These are phyloP conservation scores for Poeciliopsis gracilis DNA, from an alignment of 2,797 vertebrate species.

Conservation along the genomic window DNA sequence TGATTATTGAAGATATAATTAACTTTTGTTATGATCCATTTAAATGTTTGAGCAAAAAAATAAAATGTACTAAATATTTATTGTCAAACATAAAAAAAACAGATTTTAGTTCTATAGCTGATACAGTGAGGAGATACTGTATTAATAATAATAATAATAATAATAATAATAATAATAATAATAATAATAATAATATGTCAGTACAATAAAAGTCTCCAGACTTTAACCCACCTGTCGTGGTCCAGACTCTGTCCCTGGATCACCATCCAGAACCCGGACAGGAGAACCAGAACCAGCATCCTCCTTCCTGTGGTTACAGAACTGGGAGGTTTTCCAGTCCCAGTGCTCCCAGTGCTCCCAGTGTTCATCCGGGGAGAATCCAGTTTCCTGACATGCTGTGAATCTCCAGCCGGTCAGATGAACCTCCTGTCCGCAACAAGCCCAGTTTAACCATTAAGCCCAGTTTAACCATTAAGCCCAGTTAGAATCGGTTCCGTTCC, in stretches of 20 bases:
- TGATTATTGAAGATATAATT: too few species aligned
- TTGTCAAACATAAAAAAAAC: too few species aligned
- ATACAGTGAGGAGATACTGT: neutral
- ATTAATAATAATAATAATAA: neutral
- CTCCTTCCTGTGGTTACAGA: neutral
- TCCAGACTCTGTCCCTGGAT: slow-evolving; percentile 25
- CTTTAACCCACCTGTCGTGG: slow-evolving; percentile 29
- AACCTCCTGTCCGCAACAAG: neutral
- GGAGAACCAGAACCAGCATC: slow-evolving; percentile 48
- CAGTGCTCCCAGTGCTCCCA: neutral
- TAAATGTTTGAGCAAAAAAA: too few species aligned
- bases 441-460: neutral
- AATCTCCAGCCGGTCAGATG: neutral
- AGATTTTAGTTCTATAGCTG: neutral
- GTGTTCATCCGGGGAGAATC: neutral
- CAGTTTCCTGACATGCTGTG: neutral
- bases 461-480: neutral
- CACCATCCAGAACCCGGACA: slow-evolving; percentile 35
- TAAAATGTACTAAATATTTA: too few species aligned
- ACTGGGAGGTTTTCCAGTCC: neutral
- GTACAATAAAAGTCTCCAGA: too few species aligned
- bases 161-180: too few species aligned
- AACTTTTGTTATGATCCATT: too few species aligned
- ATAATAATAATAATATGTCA: neutral
- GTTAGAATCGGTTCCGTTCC: neutral